A percentile compares a stretch with the other conserved stretches of the same genome.
Evolutionary conservation across 2,888 invertebrate genomes (phyloP).

Genomic region (Pristionchus entomophagus): DNA sequence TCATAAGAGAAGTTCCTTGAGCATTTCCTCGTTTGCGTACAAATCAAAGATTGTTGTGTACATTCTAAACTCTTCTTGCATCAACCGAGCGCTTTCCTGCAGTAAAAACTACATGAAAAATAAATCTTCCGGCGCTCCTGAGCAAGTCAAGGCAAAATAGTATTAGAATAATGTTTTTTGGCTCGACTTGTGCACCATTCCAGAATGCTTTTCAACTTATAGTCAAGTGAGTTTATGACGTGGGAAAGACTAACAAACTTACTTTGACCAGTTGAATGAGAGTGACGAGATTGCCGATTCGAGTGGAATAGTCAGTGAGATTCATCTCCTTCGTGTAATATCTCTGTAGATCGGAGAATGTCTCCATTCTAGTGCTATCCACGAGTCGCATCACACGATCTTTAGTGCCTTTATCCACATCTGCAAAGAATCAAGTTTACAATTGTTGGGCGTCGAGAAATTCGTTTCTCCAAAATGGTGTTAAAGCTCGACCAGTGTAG

Average conservation of each 20-base stretch:
- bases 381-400: not conserved
- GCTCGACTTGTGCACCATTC: not conserved
- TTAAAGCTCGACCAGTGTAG: too few relatives aligned
- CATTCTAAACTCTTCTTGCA: conserved; percentile 23
- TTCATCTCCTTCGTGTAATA: not conserved
- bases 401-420: not conserved
- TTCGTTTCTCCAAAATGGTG: not conserved
- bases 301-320: not conserved
- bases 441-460: too few relatives aligned
- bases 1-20: not conserved
- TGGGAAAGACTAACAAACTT: too few relatives aligned
- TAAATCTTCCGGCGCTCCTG: too few relatives aligned
- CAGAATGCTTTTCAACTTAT: not conserved
- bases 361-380: not conserved
- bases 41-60: not conserved
- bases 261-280: not conserved
- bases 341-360: not conserved
- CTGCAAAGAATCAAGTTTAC: not conserved
- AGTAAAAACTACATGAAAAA: too few relatives aligned
- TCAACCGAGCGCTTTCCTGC: conserved; percentile 10
- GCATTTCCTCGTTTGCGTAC: conserved; percentile 9
- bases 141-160: too few relatives aligned
- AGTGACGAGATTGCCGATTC: not conserved
- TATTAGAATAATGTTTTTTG: too few relatives aligned
- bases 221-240: too few relatives aligned